Evolutionary conservation across 2,797 vertebrate species (phyloP).

Genomic region (Pangasius macronema): DNA sequence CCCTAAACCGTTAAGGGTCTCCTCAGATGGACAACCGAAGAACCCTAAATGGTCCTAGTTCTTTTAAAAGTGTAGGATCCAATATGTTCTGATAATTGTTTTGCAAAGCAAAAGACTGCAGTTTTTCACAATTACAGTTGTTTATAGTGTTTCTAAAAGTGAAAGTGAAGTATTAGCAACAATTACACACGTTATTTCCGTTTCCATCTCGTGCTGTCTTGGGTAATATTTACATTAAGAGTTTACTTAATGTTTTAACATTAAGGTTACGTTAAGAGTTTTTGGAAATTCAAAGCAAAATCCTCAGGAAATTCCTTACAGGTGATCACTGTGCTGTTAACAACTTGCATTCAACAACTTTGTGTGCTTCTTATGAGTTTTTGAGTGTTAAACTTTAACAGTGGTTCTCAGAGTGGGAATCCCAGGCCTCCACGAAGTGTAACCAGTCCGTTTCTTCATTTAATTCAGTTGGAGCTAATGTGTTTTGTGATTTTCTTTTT

Average conservation of each 20-base stretch:
- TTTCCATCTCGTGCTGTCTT: background rate
- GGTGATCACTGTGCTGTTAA: background rate
- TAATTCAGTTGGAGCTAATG: background rate
- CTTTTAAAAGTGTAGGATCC: background rate
- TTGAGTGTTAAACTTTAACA: background rate
- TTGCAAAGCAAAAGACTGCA: background rate
- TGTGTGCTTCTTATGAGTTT: too few relatives aligned
- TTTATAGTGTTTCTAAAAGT: background rate
- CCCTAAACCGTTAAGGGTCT: background rate
- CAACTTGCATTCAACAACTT: background rate
- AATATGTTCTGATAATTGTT: background rate
- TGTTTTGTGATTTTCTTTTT: background rate
- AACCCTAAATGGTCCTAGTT: background rate
- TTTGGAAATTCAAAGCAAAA: background rate
- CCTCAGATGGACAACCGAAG: background rate
- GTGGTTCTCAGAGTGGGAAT: background rate
- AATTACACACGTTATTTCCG: background rate
- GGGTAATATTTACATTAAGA: background rate
- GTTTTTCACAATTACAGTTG: background rate
- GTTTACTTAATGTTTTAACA: background rate
- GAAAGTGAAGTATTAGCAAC: too few relatives aligned
- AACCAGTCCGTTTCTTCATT: background rate
- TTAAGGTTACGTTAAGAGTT: too few relatives aligned
- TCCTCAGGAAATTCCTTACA: background rate
- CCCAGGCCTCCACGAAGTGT: background rate